Evolutionary conservation across 2,888 invertebrate genomes (phyloP).

Genomic region (Ennomos fuscantarius): DNA sequence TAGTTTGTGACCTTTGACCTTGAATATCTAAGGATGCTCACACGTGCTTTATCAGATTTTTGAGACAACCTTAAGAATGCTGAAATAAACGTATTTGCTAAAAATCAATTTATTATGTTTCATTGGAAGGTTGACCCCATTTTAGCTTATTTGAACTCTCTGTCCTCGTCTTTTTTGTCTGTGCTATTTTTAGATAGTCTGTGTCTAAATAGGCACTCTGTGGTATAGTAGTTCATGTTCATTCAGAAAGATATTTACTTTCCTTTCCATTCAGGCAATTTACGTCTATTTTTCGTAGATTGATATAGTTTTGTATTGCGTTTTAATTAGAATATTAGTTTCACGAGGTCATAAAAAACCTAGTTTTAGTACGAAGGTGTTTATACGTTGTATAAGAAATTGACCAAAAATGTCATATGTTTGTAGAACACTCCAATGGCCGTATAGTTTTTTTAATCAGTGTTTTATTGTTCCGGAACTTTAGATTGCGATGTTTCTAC

Average conservation of each 20-base stretch:
- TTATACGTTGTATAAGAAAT: constrained; percentile 6
- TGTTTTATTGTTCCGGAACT: constrained; percentile 61
- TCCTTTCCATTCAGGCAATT: background rate
- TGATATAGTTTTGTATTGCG: constrained; percentile 23
- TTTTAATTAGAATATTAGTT: constrained; percentile 10
- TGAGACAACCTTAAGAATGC: no score
- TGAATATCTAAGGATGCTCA: no score
- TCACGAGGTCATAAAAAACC: constrained; percentile 1
- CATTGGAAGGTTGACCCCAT: no score
- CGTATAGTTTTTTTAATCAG: constrained; percentile 69
- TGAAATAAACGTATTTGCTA: no score
- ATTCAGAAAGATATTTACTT: constrained; percentile 9
- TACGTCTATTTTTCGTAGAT: constrained; percentile 17
- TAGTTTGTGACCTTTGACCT: no score
- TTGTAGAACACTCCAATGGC: constrained; percentile 67
- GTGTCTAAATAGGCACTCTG: background rate
- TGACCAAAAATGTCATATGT: constrained; percentile 57
- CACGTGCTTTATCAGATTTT: no score
- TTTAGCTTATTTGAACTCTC: no score
- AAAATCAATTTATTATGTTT: no score
- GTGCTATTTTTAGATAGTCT: no score
- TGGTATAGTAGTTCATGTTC: background rate
- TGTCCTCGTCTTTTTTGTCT: no score
- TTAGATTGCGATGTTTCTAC: constrained; percentile 64
- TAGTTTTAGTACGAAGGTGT: constrained; percentile 12